These are phyloP conservation scores for Bufotes viridis DNA, from an alignment of 2,797 vertebrate species.

Conservation along the genomic window DNA sequence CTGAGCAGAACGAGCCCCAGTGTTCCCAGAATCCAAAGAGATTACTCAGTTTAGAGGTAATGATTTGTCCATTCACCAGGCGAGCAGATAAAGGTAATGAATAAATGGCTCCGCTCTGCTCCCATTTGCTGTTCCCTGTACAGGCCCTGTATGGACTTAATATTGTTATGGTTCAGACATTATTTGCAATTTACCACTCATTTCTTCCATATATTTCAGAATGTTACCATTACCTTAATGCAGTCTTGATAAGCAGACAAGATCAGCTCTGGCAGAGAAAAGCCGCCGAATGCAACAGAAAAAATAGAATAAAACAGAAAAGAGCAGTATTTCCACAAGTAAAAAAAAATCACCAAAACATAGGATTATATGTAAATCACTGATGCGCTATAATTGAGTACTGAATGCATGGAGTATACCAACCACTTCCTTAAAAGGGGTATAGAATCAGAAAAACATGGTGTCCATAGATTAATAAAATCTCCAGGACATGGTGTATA, in stretches of 20 bases:
- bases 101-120: not conserved
- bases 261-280: slow-evolving; percentile 14
- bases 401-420: not conserved
- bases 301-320: not conserved
- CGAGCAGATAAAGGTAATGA: slow-evolving; percentile 6
- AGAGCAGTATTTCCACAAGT: not conserved
- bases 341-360: not conserved
- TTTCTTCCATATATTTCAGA: slow-evolving; percentile 21
- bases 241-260: slow-evolving; percentile 19
- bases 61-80: not conserved
- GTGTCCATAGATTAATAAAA: too few relatives aligned
- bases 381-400: not conserved
- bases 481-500: too few relatives aligned
- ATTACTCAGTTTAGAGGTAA: not conserved
- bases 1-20: not conserved
- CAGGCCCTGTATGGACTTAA: not conserved
- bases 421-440: not conserved
- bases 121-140: not conserved
- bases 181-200: slow-evolving; percentile 20
- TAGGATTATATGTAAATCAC: not conserved
- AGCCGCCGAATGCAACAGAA: not conserved
- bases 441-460: too few relatives aligned
- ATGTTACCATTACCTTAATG: slow-evolving; percentile 41
- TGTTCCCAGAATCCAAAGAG: not conserved
- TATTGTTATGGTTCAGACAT: slow-evolving; percentile 14